Conservation (phyloP, 2,113 vertebrate species). For the Halcyon senegalensis region DNA sequence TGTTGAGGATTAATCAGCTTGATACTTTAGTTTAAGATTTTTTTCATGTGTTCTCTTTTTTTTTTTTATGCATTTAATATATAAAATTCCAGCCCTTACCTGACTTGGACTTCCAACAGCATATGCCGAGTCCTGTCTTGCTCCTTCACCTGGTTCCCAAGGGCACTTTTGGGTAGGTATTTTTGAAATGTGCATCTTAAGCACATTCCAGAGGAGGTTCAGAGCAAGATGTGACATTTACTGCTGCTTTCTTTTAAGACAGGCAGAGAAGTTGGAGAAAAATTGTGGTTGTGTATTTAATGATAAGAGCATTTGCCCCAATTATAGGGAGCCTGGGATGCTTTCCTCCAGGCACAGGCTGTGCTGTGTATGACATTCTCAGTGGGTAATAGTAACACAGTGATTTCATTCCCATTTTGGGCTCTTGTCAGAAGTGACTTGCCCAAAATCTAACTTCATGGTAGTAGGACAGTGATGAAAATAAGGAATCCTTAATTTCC, state of each 20-base stretch:
- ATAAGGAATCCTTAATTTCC: neutral
- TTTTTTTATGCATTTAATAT: neutral
- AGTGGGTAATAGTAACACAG: neutral
- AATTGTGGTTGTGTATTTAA: neutral
- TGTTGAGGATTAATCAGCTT: neutral
- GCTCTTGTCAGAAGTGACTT: neutral
- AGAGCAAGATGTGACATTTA: neutral
- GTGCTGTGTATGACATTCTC: neutral
- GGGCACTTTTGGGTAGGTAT: neutral
- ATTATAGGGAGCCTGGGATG: neutral
- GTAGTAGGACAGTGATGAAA: neutral
- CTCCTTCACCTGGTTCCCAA: neutral
- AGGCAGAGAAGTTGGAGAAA: neutral
- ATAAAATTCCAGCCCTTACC: neutral
- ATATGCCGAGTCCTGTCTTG: neutral
- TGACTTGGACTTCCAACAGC: neutral
- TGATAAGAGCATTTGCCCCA: neutral
- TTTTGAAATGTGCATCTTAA: slow-evolving; percentile 9
- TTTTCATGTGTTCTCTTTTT: neutral
- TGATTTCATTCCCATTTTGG: neutral
- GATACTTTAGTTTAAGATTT: neutral
- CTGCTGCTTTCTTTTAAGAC: neutral
- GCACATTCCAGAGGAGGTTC: neutral
- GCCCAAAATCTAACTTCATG: neutral
- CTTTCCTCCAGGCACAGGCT: neutral